These are phyloP conservation scores for Dallia pectoralis DNA, from an alignment of 2,797 vertebrate species.

Conservation along the genomic window DNA sequence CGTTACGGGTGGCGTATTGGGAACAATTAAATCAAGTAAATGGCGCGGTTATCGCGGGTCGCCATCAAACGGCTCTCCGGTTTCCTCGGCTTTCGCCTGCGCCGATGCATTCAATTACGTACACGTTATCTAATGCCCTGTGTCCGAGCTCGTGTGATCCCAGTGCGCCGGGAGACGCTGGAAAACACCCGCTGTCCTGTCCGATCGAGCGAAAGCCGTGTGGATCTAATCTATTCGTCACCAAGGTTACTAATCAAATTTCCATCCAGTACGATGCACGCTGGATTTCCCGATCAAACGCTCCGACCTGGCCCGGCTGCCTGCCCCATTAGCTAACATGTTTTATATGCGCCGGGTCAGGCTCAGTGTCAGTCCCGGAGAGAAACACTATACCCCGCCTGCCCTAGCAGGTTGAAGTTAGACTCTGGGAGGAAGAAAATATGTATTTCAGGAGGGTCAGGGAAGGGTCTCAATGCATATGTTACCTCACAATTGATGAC, in stretches of 20 bases:
- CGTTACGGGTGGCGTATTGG: slow-evolving; percentile 7
- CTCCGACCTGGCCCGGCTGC: slow-evolving; percentile 78
- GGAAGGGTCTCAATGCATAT: slow-evolving; percentile 39
- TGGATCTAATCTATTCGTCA: slow-evolving; percentile 85
- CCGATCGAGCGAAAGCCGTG: slow-evolving; percentile 78
- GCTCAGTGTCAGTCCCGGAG: slow-evolving; percentile 87
- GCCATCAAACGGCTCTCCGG: slow-evolving; percentile 42
- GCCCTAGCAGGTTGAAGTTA: slow-evolving; percentile 57
- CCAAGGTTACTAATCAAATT: slow-evolving; percentile 95
- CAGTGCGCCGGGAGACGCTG: slow-evolving; percentile 67
- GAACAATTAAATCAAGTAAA: slow-evolving; percentile 55
- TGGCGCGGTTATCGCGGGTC: slow-evolving; percentile 52
- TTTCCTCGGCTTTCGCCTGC: slow-evolving; percentile 15
- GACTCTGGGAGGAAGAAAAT: slow-evolving; percentile 52
- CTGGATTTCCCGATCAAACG: slow-evolving; percentile 93
- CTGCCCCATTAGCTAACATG: slow-evolving; percentile 90
- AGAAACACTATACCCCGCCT: slow-evolving; percentile 90
- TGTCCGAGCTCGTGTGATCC: slow-evolving; percentile 48
- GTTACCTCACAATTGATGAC: slow-evolving; percentile 48
- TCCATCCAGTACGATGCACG: slow-evolving; percentile 86
- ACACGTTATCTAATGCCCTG: slow-evolving; percentile 61
- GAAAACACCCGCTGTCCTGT: slow-evolving; percentile 81
- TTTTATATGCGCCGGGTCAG: slow-evolving; percentile 90
- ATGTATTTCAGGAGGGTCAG: slow-evolving; percentile 57
- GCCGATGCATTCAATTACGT: slow-evolving; percentile 64